phyloP scores from a whole-genome alignment of 92 coral and sea anemone genomes.

The Palythoa heliodiscus region DNA sequence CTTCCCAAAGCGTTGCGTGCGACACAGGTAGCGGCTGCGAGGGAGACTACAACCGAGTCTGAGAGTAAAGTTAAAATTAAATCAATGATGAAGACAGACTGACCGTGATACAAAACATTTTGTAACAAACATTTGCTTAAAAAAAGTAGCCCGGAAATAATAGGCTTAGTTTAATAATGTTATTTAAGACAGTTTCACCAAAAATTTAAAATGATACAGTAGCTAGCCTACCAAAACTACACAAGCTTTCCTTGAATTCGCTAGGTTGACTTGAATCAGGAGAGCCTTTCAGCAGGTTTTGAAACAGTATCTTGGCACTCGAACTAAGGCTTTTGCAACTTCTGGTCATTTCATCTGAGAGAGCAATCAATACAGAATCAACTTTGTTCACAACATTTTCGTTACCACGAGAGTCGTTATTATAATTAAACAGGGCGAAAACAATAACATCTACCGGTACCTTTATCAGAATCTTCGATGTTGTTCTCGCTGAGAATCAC shows the following conservation, averaged over 20 bases:
- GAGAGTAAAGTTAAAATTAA: too few species aligned
- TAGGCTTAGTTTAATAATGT: not conserved
- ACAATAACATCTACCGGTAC: not conserved
- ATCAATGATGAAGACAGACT: too few species aligned
- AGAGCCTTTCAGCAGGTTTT: not conserved
- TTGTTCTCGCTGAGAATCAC: not conserved
- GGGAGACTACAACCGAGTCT: too few species aligned
- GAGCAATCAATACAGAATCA: not conserved
- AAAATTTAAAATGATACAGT: too few species aligned
- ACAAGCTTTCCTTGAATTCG: conserved; percentile 7
- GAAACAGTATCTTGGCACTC: not conserved
- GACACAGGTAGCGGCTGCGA: too few species aligned
- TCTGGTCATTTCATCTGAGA: not conserved
- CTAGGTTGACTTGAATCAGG: not conserved
- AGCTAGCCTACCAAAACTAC: conserved; percentile 15
- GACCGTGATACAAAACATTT: too few species aligned
- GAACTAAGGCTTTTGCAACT: not conserved
- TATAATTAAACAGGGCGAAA: too few species aligned
- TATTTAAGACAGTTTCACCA: not conserved
- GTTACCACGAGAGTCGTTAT: not conserved
- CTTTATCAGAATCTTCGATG: not conserved
- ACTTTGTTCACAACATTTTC: not conserved
- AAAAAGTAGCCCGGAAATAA: too few species aligned
- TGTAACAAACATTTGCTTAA: too few species aligned
- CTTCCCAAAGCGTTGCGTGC: too few species aligned